Conservation (phyloP, 2,797 vertebrate species). For the Cottoperca gobio region DNA sequence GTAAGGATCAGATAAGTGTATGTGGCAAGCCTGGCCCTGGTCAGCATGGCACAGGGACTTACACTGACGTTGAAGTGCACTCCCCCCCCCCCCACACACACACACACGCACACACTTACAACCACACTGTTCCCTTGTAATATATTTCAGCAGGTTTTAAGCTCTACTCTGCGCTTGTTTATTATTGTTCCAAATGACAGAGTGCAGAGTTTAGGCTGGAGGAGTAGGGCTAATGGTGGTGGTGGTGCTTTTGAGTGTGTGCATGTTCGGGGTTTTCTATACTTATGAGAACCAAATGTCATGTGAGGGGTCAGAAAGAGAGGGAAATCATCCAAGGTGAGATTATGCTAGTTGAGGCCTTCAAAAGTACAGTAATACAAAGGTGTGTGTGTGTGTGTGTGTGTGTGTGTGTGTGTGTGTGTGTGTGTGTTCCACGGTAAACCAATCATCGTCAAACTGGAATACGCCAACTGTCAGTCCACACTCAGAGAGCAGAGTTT, state of each 20-base stretch:
- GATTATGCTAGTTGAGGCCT: constrained; percentile 15
- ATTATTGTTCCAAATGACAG: constrained; percentile 86
- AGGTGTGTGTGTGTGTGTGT: constrained; percentile 8
- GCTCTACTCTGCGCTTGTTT: constrained; percentile 78
- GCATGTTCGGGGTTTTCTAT: constrained; percentile 35
- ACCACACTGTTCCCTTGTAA: constrained; percentile 79
- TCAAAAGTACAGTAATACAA: constrained; percentile 21
- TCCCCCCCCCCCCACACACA: constrained; percentile 8
- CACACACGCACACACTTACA: constrained; percentile 45
- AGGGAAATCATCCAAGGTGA: constrained; percentile 26
- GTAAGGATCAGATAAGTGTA: constrained; percentile 83
- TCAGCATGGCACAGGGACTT: constrained; percentile 84
- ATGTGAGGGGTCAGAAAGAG: constrained; percentile 22
- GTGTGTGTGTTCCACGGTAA: constrained; percentile 52
- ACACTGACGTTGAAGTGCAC: constrained; percentile 69
- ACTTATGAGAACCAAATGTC: constrained; percentile 65
- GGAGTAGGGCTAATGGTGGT: constrained; percentile 48
- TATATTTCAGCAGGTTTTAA: constrained; percentile 81
- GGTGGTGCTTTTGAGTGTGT: constrained; percentile 24
- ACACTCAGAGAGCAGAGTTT: constrained; percentile 45
- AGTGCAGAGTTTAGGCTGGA: constrained; percentile 77
- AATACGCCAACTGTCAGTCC: constrained; percentile 72
- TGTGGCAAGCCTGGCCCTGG: constrained; percentile 81
- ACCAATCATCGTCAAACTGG: constrained; percentile 73
- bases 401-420: constrained; percentile 10